phyloP scores from a whole-genome alignment of 2,888 invertebrate genomes.

The Drosophila colorata region DNA sequence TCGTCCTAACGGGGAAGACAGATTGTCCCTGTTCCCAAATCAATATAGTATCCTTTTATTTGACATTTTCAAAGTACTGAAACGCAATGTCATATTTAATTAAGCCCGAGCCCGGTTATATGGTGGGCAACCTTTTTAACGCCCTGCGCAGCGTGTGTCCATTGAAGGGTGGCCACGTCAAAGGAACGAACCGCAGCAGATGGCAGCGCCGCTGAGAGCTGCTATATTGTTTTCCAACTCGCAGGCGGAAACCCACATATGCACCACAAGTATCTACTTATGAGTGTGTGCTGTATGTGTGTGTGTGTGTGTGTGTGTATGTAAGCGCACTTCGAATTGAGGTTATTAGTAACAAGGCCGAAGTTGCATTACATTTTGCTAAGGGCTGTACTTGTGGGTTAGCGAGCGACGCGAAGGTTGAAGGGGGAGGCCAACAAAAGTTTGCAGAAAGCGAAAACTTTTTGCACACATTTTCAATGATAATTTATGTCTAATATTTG shows the following conservation, averaged over 20 bases:
- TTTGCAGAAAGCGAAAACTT: conserved; percentile 66
- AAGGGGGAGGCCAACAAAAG: conserved; percentile 33
- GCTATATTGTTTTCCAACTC: conserved; percentile 62
- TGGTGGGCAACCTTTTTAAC: conserved; percentile 9
- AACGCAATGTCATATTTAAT: conserved; percentile 10
- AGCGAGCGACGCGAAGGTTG: conserved; percentile 1
- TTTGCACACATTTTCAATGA: conserved; percentile 69
- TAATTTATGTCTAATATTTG: conserved; percentile 78
- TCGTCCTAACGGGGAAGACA: no score
- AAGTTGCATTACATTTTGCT: conserved; percentile 50
- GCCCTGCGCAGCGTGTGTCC: neutral
- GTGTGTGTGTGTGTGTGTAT: conserved; percentile 31
- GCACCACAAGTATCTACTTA: conserved; percentile 26
- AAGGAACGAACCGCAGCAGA: conserved; percentile 22
- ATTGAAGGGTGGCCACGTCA: conserved; percentile 19
- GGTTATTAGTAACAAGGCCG: conserved; percentile 81
- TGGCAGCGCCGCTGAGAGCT: conserved; percentile 41
- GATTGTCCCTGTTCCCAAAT: conserved; percentile 1
- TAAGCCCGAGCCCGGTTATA: neutral
- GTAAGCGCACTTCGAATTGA: conserved; percentile 65
- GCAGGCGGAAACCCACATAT: conserved; percentile 15
- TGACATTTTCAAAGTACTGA: neutral
- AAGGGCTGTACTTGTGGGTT: conserved; percentile 9
- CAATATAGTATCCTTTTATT: neutral
- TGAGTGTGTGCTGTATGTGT: conserved; percentile 5